Conservation (phyloP, 1,140 invertebrate species). For the Danaus plexippus region DNA sequence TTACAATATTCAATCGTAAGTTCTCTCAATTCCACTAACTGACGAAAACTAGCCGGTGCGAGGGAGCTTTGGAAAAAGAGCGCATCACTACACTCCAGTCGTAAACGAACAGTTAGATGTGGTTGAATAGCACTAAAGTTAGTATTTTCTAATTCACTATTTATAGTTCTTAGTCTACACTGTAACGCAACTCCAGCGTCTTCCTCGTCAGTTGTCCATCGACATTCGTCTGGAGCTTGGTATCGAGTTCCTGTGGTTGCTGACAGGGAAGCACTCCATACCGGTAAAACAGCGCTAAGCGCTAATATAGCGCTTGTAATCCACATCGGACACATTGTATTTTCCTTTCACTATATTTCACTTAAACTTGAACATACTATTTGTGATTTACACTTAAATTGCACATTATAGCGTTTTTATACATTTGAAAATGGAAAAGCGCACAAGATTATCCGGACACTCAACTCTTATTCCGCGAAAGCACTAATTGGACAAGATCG, state of each 20-base stretch:
- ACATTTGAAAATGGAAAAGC: conserved; percentile 37
- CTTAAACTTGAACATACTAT: conserved; percentile 58
- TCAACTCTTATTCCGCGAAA: conserved; percentile 66
- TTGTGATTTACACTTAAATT: conserved; percentile 44
- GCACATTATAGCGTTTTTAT: conserved; percentile 41
- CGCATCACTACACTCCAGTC: conserved; percentile 87
- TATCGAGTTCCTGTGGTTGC: conserved; percentile 72
- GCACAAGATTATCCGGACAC: conserved; percentile 61
- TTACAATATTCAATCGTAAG: conserved; percentile 93
- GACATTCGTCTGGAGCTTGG: conserved; percentile 88
- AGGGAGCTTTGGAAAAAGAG: conserved; percentile 91
- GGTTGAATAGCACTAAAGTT: conserved; percentile 91
- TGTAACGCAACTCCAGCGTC: conserved; percentile 82
- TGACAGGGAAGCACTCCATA: conserved; percentile 61
- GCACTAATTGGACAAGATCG: conserved; percentile 67
- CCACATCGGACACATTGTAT: conserved; percentile 59
- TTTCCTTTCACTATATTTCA: conserved; percentile 55
- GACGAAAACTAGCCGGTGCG: conserved; percentile 86
- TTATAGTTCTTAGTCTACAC: conserved; percentile 86
- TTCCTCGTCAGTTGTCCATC: conserved; percentile 78
- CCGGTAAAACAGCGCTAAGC: conserved; percentile 50
- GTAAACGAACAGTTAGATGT: conserved; percentile 86
- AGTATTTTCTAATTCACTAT: conserved; percentile 90
- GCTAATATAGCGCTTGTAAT: conserved; percentile 50
- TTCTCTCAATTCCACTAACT: conserved; percentile 85